phyloP scores from a whole-genome alignment of 2,797 vertebrate genomes.

The Danio choprae region DNA sequence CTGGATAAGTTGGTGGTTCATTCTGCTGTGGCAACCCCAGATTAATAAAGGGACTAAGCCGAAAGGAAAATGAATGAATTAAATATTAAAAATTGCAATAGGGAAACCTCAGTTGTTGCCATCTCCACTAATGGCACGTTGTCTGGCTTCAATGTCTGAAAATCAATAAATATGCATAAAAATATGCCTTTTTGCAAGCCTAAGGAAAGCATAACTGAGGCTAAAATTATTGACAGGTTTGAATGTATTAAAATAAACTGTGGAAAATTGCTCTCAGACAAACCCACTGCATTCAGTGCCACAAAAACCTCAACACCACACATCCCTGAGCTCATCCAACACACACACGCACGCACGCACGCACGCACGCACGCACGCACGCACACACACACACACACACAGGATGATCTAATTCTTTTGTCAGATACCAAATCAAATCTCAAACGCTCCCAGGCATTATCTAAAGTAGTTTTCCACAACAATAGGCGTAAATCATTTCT shows the following conservation, averaged over 20 bases:
- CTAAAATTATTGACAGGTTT: background rate
- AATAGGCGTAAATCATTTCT: conserved; percentile 34
- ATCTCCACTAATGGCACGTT: background rate
- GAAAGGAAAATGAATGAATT: no score
- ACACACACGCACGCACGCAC: no score
- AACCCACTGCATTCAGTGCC: background rate
- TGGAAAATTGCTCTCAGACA: conserved; percentile 2
- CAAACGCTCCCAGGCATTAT: conserved; percentile 17
- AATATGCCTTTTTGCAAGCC: background rate
- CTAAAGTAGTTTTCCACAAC: conserved; percentile 33
- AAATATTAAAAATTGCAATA: no score
- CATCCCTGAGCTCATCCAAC: conserved; percentile 6
- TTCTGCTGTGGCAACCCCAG: no score
- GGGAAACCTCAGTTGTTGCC: background rate
- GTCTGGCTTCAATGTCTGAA: background rate
- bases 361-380: no score
- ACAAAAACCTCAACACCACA: background rate
- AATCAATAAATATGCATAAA: background rate
- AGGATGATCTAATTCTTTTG: background rate
- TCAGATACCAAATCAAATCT: conserved; percentile 19
- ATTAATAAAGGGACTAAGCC: no score
- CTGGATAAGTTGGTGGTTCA: no score
- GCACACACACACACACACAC: no score
- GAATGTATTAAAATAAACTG: background rate
- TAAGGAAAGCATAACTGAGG: background rate